Conservation (phyloP, 2,888 invertebrate species). For the Didymodactylos carnosus region DNA sequence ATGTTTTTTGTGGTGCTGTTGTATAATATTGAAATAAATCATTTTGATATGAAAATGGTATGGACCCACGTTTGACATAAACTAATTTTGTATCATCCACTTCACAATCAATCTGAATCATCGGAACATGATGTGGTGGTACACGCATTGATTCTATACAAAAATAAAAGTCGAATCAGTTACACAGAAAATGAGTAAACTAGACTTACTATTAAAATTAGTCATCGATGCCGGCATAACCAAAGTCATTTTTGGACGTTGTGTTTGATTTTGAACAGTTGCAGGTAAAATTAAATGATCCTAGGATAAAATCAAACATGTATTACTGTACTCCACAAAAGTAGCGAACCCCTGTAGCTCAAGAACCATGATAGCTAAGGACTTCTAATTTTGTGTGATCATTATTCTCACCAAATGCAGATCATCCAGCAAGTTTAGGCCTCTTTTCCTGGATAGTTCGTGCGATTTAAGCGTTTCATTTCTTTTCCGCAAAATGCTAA, state of each 20-base stretch:
- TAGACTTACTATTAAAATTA: conserved; percentile 1
- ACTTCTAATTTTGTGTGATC: too few species aligned
- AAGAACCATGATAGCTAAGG: too few species aligned
- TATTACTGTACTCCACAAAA: not conserved
- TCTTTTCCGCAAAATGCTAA: too few species aligned
- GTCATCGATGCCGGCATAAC: conserved; percentile 52
- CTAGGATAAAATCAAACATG: conserved; percentile 20
- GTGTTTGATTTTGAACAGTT: conserved; percentile 53
- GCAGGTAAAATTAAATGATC: conserved; percentile 63
- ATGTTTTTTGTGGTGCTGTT: not conserved
- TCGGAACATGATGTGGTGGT: not conserved
- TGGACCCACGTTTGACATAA: conserved; percentile 1
- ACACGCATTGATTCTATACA: not conserved
- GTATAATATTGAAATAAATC: not conserved
- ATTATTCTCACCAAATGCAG: too few species aligned
- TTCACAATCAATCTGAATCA: conserved; percentile 14
- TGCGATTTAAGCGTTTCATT: too few species aligned
- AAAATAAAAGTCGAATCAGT: not conserved
- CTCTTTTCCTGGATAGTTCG: too few species aligned
- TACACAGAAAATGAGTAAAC: not conserved
- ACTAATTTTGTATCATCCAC: conserved; percentile 8
- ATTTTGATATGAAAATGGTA: not conserved
- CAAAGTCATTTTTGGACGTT: conserved; percentile 73
- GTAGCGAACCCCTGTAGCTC: too few species aligned
- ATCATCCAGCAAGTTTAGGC: too few species aligned